phyloP scores from a whole-genome alignment of 1,140 invertebrate species.

The Tetramorium parvispinum region DNA sequence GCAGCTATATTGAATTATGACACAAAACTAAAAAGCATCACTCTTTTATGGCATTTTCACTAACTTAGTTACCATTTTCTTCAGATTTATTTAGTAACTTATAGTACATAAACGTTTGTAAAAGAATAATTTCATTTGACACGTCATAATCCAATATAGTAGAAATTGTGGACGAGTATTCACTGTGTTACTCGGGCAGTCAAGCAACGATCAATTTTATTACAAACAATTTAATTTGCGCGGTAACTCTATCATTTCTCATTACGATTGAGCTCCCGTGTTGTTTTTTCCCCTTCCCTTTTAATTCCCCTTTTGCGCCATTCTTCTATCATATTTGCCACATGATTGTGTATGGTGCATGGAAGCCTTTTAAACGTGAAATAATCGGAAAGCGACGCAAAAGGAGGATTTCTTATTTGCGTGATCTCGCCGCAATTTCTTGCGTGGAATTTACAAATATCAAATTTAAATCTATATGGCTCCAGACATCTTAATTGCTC shows the following conservation, averaged over 20 bases:
- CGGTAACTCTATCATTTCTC: neutral
- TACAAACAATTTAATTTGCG: neutral
- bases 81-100: neutral
- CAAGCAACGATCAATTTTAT: constrained; percentile 8
- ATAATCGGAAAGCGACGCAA: neutral
- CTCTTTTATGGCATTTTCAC: neutral
- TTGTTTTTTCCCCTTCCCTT: neutral
- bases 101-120: neutral
- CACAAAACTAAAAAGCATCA: neutral
- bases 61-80: neutral
- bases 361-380: neutral
- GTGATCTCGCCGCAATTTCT: neutral
- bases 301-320: neutral
- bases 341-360: neutral
- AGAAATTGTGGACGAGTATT: neutral
- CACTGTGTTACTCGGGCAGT: neutral
- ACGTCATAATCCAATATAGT: neutral
- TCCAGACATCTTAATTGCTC: neutral
- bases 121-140: neutral
- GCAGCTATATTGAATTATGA: neutral
- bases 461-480: neutral
- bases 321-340: neutral
- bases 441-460: neutral
- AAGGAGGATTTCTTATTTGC: neutral
- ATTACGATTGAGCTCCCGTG: neutral